Conservation (phyloP, 2,113 vertebrate species). For the Danionella cerebrum region DNA sequence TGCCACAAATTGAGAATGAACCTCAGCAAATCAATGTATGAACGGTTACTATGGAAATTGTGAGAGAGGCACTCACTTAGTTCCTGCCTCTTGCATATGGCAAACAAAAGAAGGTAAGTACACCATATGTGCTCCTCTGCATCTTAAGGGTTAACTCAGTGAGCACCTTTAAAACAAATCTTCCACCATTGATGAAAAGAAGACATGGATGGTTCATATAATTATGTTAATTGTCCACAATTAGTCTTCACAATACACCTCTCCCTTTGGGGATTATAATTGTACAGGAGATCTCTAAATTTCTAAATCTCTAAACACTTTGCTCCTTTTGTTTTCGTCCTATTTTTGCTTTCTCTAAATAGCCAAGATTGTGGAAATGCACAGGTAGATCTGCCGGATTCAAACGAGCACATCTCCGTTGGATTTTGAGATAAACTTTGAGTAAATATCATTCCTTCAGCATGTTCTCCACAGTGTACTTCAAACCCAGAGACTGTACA, state of each 20-base stretch:
- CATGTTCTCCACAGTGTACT: background rate
- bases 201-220: slow-evolving; percentile 12
- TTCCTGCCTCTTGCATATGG: background rate
- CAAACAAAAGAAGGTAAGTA: slow-evolving; percentile 8
- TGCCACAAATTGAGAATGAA: slow-evolving; percentile 1
- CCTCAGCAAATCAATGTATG: background rate
- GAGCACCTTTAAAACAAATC: slow-evolving; percentile 1
- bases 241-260: slow-evolving; percentile 28
- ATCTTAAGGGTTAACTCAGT: slow-evolving; percentile 9
- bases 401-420: background rate
- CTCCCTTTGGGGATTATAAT: background rate
- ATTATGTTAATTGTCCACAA: slow-evolving; percentile 36
- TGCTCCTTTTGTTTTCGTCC: background rate
- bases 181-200: slow-evolving; percentile 1
- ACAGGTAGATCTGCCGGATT: background rate
- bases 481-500: background rate
- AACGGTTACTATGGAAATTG: slow-evolving; percentile 22
- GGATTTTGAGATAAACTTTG: background rate
- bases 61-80: background rate
- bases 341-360: background rate
- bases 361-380: background rate
- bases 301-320: background rate
- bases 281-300: background rate
- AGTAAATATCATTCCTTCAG: background rate
- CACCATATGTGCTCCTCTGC: background rate